Conservation (phyloP, 1,140 invertebrate genomes). For the Orussus abietinus region DNA sequence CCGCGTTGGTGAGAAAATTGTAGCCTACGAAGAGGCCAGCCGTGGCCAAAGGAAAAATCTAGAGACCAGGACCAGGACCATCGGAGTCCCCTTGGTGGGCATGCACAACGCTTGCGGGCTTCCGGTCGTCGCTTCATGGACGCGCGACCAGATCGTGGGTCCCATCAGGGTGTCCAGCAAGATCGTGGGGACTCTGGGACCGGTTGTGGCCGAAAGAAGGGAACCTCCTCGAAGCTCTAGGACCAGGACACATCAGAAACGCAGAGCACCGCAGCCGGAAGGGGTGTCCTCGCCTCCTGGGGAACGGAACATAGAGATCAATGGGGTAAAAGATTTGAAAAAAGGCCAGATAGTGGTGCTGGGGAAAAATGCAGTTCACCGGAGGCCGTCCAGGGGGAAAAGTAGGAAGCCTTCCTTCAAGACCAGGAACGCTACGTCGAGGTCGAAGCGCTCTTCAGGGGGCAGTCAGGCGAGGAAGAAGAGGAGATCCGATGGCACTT, state of each 20-base stretch:
- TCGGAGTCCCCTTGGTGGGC: constrained; percentile 47
- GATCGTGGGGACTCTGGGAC: constrained; percentile 8
- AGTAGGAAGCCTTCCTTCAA: constrained; percentile 25
- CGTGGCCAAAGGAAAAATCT: constrained; percentile 14
- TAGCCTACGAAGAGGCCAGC: constrained; percentile 34
- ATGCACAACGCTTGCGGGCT: constrained; percentile 43
- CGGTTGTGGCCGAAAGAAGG: constrained; percentile 15
- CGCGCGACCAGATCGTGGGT: constrained; percentile 18
- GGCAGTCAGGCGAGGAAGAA: constrained; percentile 1
- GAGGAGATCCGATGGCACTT: constrained; percentile 13
- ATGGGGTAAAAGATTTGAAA: constrained; percentile 7
- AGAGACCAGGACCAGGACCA: constrained; percentile 18
- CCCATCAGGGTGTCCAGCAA: constrained; percentile 11
- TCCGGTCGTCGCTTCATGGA: constrained; percentile 32
- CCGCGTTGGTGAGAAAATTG: constrained; percentile 40
- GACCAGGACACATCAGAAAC: constrained; percentile 23
- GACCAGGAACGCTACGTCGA: constrained; percentile 23
- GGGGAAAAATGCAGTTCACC: not conserved
- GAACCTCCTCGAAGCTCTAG: constrained; percentile 5
- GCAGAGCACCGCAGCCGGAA: constrained; percentile 17
- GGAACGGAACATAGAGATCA: not conserved
- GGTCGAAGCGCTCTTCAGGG: constrained; percentile 21
- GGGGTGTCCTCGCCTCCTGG: not conserved
- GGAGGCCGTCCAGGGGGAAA: constrained; percentile 4
- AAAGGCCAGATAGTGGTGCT: constrained; percentile 4